Percentiles rank a stretch among this genome's conserved stretches.
Evolutionary conservation across 2,113 vertebrate species (phyloP).

Genomic region (Ancistrus triradiatus): DNA sequence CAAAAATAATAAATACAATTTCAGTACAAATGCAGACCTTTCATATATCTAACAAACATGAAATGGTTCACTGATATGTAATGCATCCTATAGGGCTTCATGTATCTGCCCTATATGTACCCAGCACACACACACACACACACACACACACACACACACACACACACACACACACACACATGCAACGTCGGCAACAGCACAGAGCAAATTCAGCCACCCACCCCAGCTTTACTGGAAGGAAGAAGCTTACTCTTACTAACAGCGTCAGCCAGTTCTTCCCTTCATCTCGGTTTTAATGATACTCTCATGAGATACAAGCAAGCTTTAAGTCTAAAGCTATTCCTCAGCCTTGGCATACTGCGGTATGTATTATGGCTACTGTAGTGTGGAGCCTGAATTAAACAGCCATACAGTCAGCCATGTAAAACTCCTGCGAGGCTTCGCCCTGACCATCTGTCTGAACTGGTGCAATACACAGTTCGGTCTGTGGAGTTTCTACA

Average conservation of each 20-base stretch:
- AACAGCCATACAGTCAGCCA: not conserved
- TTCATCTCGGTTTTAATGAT: not conserved
- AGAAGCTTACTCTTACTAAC: not conserved
- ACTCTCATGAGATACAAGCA: not conserved
- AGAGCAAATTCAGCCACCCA: slow-evolving; percentile 29
- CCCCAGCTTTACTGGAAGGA: slow-evolving; percentile 7
- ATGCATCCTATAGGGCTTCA: too few relatives aligned
- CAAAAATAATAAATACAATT: too few relatives aligned
- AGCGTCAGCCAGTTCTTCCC: not conserved
- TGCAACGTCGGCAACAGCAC: slow-evolving; percentile 25
- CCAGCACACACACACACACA: too few relatives aligned
- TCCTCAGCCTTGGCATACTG: slow-evolving; percentile 10
- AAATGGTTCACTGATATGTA: too few relatives aligned
- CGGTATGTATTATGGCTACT: slow-evolving; percentile 30
- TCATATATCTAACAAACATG: too few relatives aligned
- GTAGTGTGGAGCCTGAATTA: not conserved
- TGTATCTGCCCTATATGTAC: too few relatives aligned
- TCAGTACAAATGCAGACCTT: too few relatives aligned
- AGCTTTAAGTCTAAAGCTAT: slow-evolving; percentile 27
- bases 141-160: too few relatives aligned
- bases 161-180: slow-evolving; percentile 10
- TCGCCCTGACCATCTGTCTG: slow-evolving; percentile 2
- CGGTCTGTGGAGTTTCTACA: not conserved
- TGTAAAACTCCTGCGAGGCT: not conserved
- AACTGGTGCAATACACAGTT: not conserved